These are phyloP conservation scores for Kuschelorhynchus macadamiae DNA, from an alignment of 2,888 invertebrate species.

Conservation along the genomic window DNA sequence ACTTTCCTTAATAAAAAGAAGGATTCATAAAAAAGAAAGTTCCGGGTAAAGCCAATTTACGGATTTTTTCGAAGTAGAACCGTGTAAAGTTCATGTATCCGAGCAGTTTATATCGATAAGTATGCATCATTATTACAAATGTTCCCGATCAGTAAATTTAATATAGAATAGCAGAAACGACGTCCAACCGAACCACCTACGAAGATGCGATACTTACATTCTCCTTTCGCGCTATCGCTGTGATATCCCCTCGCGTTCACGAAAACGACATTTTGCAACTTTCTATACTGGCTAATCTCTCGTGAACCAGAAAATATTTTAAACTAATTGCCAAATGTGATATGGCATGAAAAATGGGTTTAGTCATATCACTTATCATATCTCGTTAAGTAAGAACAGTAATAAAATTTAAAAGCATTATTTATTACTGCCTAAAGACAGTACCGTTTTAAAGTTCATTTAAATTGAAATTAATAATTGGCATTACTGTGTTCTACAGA, in stretches of 20 bases:
- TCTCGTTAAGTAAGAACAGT: conserved; percentile 27
- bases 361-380: conserved; percentile 27
- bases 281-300: conserved; percentile 46
- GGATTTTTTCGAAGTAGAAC: too few species aligned
- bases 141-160: conserved; percentile 27
- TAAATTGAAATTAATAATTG: neutral
- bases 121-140: neutral
- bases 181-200: conserved; percentile 32
- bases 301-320: conserved; percentile 29
- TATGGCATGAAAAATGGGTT: conserved; percentile 41
- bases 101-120: conserved; percentile 22
- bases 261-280: conserved; percentile 52
- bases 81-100: too few species aligned
- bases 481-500: too few species aligned
- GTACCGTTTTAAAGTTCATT: conserved; percentile 1
- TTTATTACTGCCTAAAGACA: conserved; percentile 15
- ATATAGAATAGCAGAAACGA: conserved; percentile 21
- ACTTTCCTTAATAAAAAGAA: too few species aligned
- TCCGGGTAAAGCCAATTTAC: too few species aligned
- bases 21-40: too few species aligned
- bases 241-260: conserved; percentile 43
- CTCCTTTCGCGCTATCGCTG: conserved; percentile 36
- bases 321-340: conserved; percentile 39
- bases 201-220: conserved; percentile 27
- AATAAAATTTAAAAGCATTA: conserved; percentile 30